Evolutionary conservation across 1,140 invertebrate genomes (phyloP).

Genomic region (Hypsibius dujardini): DNA sequence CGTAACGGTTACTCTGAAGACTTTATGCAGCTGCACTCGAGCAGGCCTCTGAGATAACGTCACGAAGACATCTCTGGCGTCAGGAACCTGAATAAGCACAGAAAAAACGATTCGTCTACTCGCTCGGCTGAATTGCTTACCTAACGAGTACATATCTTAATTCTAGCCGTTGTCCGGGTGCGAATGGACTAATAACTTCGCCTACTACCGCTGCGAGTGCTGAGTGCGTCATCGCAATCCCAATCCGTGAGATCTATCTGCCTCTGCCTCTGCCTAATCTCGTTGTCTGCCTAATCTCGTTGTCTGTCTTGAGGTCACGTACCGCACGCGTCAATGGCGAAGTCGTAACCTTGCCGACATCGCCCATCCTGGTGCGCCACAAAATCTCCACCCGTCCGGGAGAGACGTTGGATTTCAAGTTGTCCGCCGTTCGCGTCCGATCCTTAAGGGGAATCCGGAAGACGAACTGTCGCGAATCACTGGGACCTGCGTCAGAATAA

Average conservation of each 20-base stretch:
- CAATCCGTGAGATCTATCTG: no score
- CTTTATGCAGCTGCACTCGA: neutral
- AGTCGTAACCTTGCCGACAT: conserved; percentile 5
- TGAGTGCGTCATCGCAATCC: no score
- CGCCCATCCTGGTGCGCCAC: conserved; percentile 4
- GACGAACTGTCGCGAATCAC: neutral
- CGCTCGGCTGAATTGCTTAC: no score
- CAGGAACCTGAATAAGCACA: conserved; percentile 8
- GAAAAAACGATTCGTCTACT: no score
- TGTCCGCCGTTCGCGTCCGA: neutral
- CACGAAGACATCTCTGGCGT: neutral
- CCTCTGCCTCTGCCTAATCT: no score
- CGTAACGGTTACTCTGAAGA: neutral
- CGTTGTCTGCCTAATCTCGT: no score
- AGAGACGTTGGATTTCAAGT: neutral
- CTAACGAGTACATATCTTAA: no score
- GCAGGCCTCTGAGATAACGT: neutral
- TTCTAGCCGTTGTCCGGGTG: no score
- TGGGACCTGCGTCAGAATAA: no score
- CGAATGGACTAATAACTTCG: no score
- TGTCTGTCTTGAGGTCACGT: conserved; percentile 6
- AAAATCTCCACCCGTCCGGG: conserved; percentile 7
- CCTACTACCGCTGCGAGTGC: no score
- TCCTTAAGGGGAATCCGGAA: neutral
- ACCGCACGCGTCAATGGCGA: neutral